Evolutionary conservation across 92 coral and sea anemone species (phyloP).

Genomic region (Palythoa grandis): DNA sequence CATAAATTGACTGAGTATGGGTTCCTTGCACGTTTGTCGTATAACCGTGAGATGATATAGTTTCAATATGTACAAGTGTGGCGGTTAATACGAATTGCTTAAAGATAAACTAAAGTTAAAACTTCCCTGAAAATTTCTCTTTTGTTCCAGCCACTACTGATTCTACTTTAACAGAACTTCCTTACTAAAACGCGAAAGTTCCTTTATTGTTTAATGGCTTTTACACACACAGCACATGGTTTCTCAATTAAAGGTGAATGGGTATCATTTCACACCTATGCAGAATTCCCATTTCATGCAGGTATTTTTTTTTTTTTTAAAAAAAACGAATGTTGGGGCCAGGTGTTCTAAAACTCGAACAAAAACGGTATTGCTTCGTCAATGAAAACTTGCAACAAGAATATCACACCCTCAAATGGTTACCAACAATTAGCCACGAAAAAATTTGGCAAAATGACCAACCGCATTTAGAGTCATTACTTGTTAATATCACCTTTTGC

Average conservation of each 20-base stretch:
- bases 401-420: background rate
- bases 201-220: background rate
- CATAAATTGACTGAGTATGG: conserved; percentile 12
- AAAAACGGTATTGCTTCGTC: background rate
- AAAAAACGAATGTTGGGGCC: background rate
- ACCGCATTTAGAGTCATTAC: conserved; percentile 45
- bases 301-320: conserved; percentile 7
- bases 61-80: conserved; percentile 22
- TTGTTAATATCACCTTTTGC: conserved; percentile 51
- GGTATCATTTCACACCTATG: conserved; percentile 39
- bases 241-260: conserved; percentile 42
- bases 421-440: conserved; percentile 22
- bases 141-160: background rate
- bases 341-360: conserved; percentile 5
- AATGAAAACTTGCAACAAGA: background rate
- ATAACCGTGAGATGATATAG: background rate
- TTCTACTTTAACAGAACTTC: too few species aligned
- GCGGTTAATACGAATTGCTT: background rate
- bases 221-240: conserved; percentile 35
- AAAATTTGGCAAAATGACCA: conserved; percentile 33
- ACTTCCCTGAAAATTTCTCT: background rate
- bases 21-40: background rate
- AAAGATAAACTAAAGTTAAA: background rate
- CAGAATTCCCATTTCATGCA: conserved; percentile 6
- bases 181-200: background rate